Base-by-base conservation (phyloP, 2,888 invertebrate genomes). In the Eilema griseolum region DNA sequence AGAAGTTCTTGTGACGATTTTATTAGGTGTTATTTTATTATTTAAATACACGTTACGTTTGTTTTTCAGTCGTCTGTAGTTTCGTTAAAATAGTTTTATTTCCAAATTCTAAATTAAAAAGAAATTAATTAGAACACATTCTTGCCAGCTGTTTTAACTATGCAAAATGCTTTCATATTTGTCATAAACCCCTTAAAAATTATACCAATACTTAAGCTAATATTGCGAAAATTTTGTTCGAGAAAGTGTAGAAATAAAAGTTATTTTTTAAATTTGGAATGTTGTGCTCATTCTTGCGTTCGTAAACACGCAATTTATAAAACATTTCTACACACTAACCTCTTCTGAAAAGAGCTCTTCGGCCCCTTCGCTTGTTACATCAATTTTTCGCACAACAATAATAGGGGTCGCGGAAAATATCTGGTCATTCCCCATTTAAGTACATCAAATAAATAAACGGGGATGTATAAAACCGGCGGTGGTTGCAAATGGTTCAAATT, bases 391-490 rank as follows among this genome's bases (percentile, higher is more conserved):
- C 69, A 56, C 68, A 63, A 11, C 67, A 73, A 74, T 31, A n/a
- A 67, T 67, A 62, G 70, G 71, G 77, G 72, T 73, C 66, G 74
- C 72, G 74, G 72, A 78, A 82, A 84, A 82, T 77, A 74, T 78
- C 79, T 65, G 67, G 71, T 64, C 72, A 75, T 80, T 76, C 74
- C 72, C 78, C 67, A 81, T 79, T 76, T 78, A 82, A 83, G 80
- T 75, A 84, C 81, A 84, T 76, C 77, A 80, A 81, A 81, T 84
- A 83, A 83, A 80, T 79, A 82, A 81, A 75, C 83, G 82, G 80
- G 86, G 82, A 85, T 87, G 83, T 80, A 86, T 84, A 83, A 86
- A 86, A 79, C 70, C 71, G 63, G 62, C 77, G 76, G 73, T 73
- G 70, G 72, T 73, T 70, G 75, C 75, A 83, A 86, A 86, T 85